phyloP scores from a whole-genome alignment of 2,113 vertebrate species.

The Tragelaphus strepsiceros region DNA sequence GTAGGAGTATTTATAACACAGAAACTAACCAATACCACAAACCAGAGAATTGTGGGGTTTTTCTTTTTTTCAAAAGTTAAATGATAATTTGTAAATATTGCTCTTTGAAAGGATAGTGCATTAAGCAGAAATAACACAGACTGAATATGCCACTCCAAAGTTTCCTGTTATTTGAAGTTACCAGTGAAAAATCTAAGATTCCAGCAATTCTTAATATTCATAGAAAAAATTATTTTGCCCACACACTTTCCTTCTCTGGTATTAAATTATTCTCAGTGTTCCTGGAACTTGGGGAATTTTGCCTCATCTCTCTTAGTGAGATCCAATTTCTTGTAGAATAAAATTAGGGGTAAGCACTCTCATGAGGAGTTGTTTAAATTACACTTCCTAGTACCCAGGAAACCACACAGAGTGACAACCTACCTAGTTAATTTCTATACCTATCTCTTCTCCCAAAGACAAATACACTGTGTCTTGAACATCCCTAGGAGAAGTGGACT shows the following conservation, averaged over 20 bases:
- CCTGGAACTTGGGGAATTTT: not conserved
- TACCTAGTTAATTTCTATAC: not conserved
- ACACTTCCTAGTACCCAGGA: not conserved
- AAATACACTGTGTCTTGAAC: not conserved
- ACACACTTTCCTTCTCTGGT: not conserved
- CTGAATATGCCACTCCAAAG: not conserved
- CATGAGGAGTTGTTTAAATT: too few relatives aligned
- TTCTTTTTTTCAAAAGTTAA: not conserved
- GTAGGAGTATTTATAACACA: not conserved
- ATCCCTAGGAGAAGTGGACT: not conserved
- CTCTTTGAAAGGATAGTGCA: not conserved
- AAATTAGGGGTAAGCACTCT: not conserved
- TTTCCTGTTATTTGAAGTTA: not conserved
- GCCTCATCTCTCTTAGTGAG: not conserved
- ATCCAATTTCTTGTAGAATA: not conserved
- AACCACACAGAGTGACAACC: not conserved
- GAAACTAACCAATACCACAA: not conserved
- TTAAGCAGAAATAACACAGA: not conserved
- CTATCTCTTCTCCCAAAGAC: not conserved
- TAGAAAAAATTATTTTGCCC: not conserved
- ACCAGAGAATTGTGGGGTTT: not conserved
- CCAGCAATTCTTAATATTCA: not conserved
- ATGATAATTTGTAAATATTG: not conserved
- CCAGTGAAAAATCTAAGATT: not conserved
- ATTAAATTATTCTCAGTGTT: not conserved